These are phyloP conservation scores for Cyanoramphus novaezelandiae DNA, from an alignment of 2,113 vertebrate genomes.

Conservation along the genomic window DNA sequence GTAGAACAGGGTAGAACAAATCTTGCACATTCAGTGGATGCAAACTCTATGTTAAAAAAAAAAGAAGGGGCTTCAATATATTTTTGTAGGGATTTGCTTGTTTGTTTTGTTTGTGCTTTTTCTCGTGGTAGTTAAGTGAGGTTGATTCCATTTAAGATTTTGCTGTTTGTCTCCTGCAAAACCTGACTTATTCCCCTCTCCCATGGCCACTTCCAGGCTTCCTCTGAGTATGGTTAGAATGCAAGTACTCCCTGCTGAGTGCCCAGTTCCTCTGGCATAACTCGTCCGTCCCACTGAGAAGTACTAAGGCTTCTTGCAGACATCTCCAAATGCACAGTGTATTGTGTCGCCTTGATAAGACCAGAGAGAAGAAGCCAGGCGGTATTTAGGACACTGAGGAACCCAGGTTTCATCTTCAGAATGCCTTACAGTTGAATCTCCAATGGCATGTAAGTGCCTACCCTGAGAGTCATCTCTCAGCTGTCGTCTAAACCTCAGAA, in stretches of 20 bases:
- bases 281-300: neutral
- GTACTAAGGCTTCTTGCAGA: neutral
- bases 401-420: neutral
- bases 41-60: neutral
- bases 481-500: neutral
- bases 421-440: neutral
- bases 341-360: neutral
- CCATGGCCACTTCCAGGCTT: neutral
- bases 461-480: neutral
- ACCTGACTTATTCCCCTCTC: neutral
- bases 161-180: neutral
- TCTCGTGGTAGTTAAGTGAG: fast-evolving
- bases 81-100: neutral
- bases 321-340: neutral
- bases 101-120: neutral
- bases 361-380: neutral
- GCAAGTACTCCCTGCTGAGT: neutral
- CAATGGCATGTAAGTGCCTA: neutral
- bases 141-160: neutral
- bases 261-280: neutral
- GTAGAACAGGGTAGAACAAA: neutral
- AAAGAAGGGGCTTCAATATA: fast-evolving
- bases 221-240: neutral
- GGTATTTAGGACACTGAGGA: neutral
- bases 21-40: neutral